Percentiles rank a stretch among this genome's conserved stretches.
phyloP scores from a whole-genome alignment of 2,888 invertebrate genomes.

The Candidula unifasciata region DNA sequence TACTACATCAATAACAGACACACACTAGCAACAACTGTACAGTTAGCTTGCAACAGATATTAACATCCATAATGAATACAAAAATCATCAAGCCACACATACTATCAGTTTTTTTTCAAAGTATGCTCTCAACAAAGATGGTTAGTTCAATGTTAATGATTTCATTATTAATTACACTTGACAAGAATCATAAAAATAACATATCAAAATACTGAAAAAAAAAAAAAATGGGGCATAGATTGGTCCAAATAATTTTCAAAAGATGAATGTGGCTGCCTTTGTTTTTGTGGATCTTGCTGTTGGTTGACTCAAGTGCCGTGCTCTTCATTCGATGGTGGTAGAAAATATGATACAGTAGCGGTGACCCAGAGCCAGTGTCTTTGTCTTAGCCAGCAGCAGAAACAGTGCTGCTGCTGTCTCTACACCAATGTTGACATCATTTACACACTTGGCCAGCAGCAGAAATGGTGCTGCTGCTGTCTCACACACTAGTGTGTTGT shows the following conservation, averaged over 20 bases:
- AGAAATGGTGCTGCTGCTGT: too few relatives aligned
- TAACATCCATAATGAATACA: too few relatives aligned
- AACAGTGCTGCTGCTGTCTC: background rate
- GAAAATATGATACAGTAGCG: background rate
- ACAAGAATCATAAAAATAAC: background rate
- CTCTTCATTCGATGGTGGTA: constrained; percentile 9
- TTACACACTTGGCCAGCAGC: background rate
- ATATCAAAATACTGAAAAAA: background rate
- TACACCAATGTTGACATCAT: background rate
- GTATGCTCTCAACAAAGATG: too few relatives aligned
- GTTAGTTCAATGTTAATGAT: constrained; percentile 2
- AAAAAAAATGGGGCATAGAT: constrained; percentile 31
- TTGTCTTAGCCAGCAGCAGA: background rate
- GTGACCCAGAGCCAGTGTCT: background rate
- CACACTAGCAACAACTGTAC: too few relatives aligned
- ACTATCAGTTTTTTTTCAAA: too few relatives aligned
- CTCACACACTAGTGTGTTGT: background rate
- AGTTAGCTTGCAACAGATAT: too few relatives aligned
- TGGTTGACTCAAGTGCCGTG: background rate
- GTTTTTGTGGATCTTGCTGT: constrained; percentile 29
- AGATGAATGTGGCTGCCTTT: constrained; percentile 31
- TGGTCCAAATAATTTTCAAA: constrained; percentile 29
- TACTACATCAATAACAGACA: too few relatives aligned
- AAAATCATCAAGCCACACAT: too few relatives aligned
- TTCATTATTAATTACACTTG: background rate